phyloP scores from a whole-genome alignment of 2,888 invertebrate species.

The Drosophila demipolita region DNA sequence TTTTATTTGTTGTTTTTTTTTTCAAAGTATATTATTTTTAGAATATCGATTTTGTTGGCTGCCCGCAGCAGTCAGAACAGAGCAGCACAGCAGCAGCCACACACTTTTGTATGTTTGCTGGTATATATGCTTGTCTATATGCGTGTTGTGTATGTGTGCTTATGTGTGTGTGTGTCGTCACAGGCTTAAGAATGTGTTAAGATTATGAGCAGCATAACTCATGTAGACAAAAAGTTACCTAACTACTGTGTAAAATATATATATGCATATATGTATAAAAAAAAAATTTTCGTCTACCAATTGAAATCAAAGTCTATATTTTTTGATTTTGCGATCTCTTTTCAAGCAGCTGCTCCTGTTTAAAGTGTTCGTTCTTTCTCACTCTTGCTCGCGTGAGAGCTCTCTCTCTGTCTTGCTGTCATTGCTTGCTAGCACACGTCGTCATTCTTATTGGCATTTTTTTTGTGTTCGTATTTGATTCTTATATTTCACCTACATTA shows the following conservation, averaged over 20 bases:
- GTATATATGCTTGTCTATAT: slow-evolving; percentile 24
- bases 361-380: slow-evolving; percentile 1
- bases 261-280: neutral
- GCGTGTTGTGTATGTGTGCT: slow-evolving; percentile 33
- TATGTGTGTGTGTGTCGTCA: slow-evolving; percentile 46
- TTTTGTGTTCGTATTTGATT: slow-evolving; percentile 54
- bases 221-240: slow-evolving; percentile 73
- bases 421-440: slow-evolving; percentile 50
- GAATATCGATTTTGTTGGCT: slow-evolving; percentile 81
- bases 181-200: slow-evolving; percentile 71
- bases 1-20: slow-evolving; percentile 56
- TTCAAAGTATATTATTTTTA: slow-evolving; percentile 82
- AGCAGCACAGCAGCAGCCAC: slow-evolving; percentile 48
- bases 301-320: slow-evolving; percentile 32
- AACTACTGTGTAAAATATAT: slow-evolving; percentile 60
- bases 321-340: slow-evolving; percentile 54
- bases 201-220: slow-evolving; percentile 73
- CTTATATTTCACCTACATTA: slow-evolving; percentile 70
- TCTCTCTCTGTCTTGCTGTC: slow-evolving; percentile 32
- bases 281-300: slow-evolving; percentile 30
- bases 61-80: slow-evolving; percentile 60
- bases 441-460: slow-evolving; percentile 67
- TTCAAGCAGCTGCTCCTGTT: slow-evolving; percentile 63
- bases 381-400: neutral
- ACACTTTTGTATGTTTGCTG: slow-evolving; percentile 30